Evolutionary conservation across 2,888 invertebrate species (phyloP).

Genomic region (Apamea epomidion): DNA sequence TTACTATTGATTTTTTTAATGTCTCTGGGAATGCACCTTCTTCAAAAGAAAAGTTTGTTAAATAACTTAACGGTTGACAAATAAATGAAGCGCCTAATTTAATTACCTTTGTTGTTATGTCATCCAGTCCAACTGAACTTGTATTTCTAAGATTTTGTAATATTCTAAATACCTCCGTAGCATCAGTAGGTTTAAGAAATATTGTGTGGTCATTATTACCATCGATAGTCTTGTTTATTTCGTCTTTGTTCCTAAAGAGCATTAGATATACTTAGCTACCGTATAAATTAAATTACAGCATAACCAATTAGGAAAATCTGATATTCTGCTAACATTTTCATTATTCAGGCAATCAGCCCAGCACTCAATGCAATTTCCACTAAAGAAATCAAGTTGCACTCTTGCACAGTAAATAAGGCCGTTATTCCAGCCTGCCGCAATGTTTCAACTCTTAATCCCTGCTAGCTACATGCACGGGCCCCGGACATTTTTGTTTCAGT

Average conservation of each 20-base stretch:
- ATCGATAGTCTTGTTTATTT: too few species aligned
- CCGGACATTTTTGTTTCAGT: conserved; percentile 66
- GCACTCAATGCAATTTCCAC: conserved; percentile 29
- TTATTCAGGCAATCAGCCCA: conserved; percentile 10
- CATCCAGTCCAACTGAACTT: too few species aligned
- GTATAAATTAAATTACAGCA: background rate
- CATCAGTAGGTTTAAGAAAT: too few species aligned
- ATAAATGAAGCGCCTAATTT: too few species aligned
- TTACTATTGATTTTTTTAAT: too few species aligned
- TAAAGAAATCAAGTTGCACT: conserved; percentile 50
- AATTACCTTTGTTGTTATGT: too few species aligned
- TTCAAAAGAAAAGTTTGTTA: too few species aligned
- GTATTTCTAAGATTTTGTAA: too few species aligned
- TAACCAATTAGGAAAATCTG: background rate
- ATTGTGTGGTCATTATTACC: too few species aligned
- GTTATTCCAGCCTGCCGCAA: conserved; percentile 61
- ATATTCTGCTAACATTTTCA: background rate
- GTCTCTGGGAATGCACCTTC: too few species aligned
- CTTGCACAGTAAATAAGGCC: conserved; percentile 59
- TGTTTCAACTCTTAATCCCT: conserved; percentile 73
- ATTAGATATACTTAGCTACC: background rate
- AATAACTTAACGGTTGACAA: too few species aligned
- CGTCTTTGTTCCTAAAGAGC: background rate
- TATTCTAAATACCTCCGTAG: too few species aligned
- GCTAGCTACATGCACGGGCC: conserved; percentile 62